Percentiles rank a stretch among this genome's conserved stretches.
Conservation (phyloP, 2,888 invertebrate species). For the Zelleria hepariella region DNA sequence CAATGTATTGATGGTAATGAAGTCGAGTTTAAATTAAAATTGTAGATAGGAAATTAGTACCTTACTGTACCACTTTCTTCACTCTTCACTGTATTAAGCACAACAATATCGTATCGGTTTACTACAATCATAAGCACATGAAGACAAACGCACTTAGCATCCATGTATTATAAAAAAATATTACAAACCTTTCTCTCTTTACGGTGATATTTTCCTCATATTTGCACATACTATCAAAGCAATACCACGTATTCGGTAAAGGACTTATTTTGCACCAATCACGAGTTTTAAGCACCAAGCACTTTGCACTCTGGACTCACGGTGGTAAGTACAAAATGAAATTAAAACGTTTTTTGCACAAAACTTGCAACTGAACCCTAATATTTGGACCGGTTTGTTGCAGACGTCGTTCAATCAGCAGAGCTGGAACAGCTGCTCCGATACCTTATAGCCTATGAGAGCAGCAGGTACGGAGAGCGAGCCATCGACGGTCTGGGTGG, state of each 20-base stretch:
- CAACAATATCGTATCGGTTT: background rate
- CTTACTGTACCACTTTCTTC: too few relatives aligned
- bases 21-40: too few relatives aligned
- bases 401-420: slow-evolving; percentile 46
- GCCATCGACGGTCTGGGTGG: slow-evolving; percentile 32
- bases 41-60: too few relatives aligned
- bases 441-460: slow-evolving; percentile 40
- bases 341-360: background rate
- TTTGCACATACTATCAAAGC: background rate
- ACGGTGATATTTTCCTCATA: background rate
- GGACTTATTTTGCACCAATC: background rate
- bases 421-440: slow-evolving; percentile 46
- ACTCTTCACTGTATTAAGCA: background rate
- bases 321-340: background rate
- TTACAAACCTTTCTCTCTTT: background rate
- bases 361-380: background rate
- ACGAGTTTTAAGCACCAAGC: slow-evolving; percentile 2
- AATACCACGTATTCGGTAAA: background rate
- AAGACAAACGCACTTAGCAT: background rate
- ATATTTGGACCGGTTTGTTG: slow-evolving; percentile 21
- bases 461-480: slow-evolving; percentile 11
- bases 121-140: background rate
- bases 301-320: background rate
- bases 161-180: background rate
- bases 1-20: too few relatives aligned